Evolutionary conservation across 2,888 invertebrate genomes (phyloP).

Genomic region (Iselma pallidipennis): DNA sequence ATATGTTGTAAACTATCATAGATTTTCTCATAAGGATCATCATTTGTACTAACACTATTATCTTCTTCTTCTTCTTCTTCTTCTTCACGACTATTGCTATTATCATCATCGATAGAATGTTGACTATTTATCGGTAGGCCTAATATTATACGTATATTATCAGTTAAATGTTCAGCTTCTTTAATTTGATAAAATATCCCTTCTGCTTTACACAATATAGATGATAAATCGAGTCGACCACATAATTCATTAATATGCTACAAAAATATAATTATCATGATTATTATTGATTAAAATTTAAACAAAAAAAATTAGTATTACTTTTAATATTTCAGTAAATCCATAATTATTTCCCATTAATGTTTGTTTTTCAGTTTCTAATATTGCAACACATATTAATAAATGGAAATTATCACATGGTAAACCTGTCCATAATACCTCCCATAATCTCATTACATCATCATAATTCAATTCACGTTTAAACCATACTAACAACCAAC

Average conservation of each 20-base stretch:
- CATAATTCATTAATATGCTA: conserved; percentile 96
- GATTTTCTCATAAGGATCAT: conserved; percentile 21
- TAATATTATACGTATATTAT: conserved; percentile 72
- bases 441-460: conserved; percentile 92
- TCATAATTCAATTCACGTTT: conserved; percentile 90
- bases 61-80: conserved; percentile 11
- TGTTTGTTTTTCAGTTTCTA: conserved; percentile 84
- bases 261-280: conserved; percentile 41
- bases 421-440: conserved; percentile 92
- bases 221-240: conserved; percentile 80
- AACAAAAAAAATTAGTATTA: conserved; percentile 46
- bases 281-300: neutral
- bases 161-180: conserved; percentile 70
- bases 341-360: conserved; percentile 93
- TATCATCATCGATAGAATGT: conserved; percentile 8
- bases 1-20: conserved; percentile 20
- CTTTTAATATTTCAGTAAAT: conserved; percentile 94
- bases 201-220: conserved; percentile 84
- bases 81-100: conserved; percentile 15
- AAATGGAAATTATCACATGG: conserved; percentile 96
- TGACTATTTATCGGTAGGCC: conserved; percentile 58
- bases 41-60: conserved; percentile 18
- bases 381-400: conserved; percentile 88
- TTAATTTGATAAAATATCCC: conserved; percentile 89
- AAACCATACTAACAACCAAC: conserved; percentile 86